Evolutionary conservation across 2,888 invertebrate genomes (phyloP), one percentile per base, ranked within the genome.

Genomic region (Caenorhabditis virilis): DNA sequence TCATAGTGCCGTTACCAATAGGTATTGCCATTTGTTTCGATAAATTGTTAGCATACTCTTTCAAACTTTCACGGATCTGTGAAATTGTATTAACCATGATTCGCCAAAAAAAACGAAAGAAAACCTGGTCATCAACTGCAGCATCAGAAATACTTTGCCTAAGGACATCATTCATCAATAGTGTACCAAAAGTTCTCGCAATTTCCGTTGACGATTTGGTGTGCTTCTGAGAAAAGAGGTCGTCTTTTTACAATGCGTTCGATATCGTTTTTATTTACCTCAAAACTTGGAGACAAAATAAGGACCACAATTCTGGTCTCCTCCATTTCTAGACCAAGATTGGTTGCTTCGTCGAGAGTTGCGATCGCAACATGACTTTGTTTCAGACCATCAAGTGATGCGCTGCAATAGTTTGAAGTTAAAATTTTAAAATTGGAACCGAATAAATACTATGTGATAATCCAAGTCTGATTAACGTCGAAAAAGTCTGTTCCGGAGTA

Each of bases 181-280:
- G 65, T 0, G 86, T 85, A 1, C 84, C 81, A 74, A 86, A 86
- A 2, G 86, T 85, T 33, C 85, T 77, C 2, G 84, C 85, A 2
- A 84, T 85, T 72, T 87, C 86, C 50, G 84, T 59, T 0, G 85
- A 83, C 16, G 82, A 84, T 69, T 86, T 86, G 2, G 86, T 85
- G 45, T 82, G 83, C 84, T 86, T 86, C 85, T 86, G 66, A 51
- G 64, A 48, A 23, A 30, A 42, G 47, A 48, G 33, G n/a, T n/a
- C n/a, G n/a, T n/a, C n/a, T n/a, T n/a, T n/a, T n/a, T n/a, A 13
- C 39, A 6, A 15, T 16, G 22, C 20, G 30, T 38, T 13, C 13
- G 30, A 39, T 9, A 33, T 22, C 7, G 11, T 33, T 27, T 35
- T 30, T 2, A 7, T 38, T 35, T 20, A 38, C 64, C 30, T 66